Evolutionary conservation across 2,797 vertebrate species (phyloP).

Genomic region (Lepilemur septentrionalis): DNA sequence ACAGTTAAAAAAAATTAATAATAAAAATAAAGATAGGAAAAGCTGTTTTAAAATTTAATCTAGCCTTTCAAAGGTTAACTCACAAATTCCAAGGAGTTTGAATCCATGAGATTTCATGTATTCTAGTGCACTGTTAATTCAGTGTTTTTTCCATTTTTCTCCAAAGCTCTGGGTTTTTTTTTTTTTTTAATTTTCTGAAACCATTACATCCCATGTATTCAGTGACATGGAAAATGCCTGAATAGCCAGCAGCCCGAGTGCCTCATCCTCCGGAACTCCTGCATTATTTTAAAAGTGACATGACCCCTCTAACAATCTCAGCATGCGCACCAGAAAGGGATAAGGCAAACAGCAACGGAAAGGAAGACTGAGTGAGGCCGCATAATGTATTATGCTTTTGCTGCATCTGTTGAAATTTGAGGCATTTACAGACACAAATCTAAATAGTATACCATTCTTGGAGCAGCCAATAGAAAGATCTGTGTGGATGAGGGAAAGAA

Average conservation of each 20-base stretch:
- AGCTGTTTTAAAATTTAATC: background rate
- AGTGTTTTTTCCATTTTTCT: background rate
- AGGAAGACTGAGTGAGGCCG: background rate
- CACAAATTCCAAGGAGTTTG: background rate
- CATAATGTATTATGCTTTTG: background rate
- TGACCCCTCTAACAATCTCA: background rate
- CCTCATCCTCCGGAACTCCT: background rate
- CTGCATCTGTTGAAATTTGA: background rate
- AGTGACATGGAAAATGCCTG: background rate
- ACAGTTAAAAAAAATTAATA: background rate
- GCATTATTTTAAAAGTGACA: background rate
- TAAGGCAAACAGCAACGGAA: background rate
- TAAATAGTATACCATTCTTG: background rate
- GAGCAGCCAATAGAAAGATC: background rate
- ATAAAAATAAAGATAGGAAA: background rate
- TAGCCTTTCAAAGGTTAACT: constrained; percentile 1
- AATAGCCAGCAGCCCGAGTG: background rate
- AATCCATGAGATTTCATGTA: background rate
- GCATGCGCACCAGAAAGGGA: background rate
- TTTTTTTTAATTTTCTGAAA: background rate
- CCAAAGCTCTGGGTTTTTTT: background rate
- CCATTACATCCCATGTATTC: background rate
- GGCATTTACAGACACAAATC: constrained; percentile 23
- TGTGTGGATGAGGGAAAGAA: background rate
- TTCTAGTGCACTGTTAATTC: background rate